Percentiles rank a stretch among this genome's conserved stretches.
phyloP scores from a whole-genome alignment of 2,888 invertebrate genomes.

The Apoda limacodes region DNA sequence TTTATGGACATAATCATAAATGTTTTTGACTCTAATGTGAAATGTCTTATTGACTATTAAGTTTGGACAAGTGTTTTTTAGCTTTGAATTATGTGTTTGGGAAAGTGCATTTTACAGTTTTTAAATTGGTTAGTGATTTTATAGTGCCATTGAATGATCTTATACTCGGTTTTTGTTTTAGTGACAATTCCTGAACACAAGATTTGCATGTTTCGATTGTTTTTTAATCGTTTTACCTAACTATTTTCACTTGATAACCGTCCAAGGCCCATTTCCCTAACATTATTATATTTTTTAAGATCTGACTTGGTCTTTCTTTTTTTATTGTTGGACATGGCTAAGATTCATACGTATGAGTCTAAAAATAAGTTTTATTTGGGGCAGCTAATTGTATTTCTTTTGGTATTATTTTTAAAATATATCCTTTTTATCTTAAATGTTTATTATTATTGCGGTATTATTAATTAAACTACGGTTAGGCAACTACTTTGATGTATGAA shows the following conservation, averaged over 20 bases:
- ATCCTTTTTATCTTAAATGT: slow-evolving; percentile 21
- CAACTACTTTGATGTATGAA: slow-evolving; percentile 68
- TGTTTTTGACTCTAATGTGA: too few species aligned
- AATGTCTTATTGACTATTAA: too few species aligned
- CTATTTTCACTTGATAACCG: slow-evolving; percentile 38
- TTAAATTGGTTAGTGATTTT: too few species aligned
- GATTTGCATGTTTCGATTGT: slow-evolving; percentile 23
- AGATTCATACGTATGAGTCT: too few species aligned
- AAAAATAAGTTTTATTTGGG: slow-evolving; percentile 34
- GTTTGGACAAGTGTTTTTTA: too few species aligned
- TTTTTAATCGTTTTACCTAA: slow-evolving; percentile 13
- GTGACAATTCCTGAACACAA: slow-evolving; percentile 21
- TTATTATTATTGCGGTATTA: slow-evolving; percentile 51
- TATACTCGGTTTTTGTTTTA: too few species aligned
- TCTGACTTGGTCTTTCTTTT: slow-evolving; percentile 30
- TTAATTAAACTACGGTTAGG: slow-evolving; percentile 52
- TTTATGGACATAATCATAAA: slow-evolving; percentile 53
- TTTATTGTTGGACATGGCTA: too few species aligned
- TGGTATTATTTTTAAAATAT: slow-evolving; percentile 27
- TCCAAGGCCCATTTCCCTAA: slow-evolving; percentile 44
- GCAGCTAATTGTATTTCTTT: slow-evolving; percentile 41
- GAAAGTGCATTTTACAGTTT: too few species aligned
- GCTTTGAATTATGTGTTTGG: too few species aligned
- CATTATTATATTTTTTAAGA: slow-evolving; percentile 28
- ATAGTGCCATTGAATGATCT: too few species aligned